These are phyloP conservation scores for Phortica okadai DNA, from an alignment of 2,888 invertebrate species.

Conservation along the genomic window DNA sequence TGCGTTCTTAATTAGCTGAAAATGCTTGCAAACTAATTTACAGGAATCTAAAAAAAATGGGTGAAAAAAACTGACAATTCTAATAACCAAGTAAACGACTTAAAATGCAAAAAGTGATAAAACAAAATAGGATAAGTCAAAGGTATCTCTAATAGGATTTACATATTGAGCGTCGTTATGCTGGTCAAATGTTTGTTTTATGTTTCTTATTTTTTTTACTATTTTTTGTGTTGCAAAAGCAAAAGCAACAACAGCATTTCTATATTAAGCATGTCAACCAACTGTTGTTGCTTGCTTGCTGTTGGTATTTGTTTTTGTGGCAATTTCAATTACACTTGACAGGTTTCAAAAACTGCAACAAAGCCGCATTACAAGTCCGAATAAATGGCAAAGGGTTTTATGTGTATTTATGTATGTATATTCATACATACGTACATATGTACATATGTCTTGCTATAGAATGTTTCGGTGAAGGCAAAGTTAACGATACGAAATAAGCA, in stretches of 20 bases:
- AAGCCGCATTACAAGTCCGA: conserved; percentile 18
- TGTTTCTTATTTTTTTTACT: too few relatives aligned
- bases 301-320: conserved; percentile 11
- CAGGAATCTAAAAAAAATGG: too few relatives aligned
- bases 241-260: neutral
- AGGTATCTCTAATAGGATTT: too few relatives aligned
- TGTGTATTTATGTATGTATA: too few relatives aligned
- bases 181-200: too few relatives aligned
- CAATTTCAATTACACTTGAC: conserved; percentile 56
- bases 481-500: too few relatives aligned
- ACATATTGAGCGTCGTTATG: too few relatives aligned
- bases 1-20: neutral
- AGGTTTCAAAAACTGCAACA: conserved; percentile 63
- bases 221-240: neutral
- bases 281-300: neutral
- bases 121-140: neutral
- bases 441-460: too few relatives aligned
- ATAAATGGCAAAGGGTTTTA: too few relatives aligned
- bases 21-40: neutral
- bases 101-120: neutral
- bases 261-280: neutral
- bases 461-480: too few relatives aligned
- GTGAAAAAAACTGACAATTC: neutral
- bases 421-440: too few relatives aligned
- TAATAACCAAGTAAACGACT: neutral